Percentiles rank a stretch among this genome's conserved stretches.
Evolutionary conservation across 2,888 invertebrate species (phyloP).

Genomic region (Troglohyphantes excavatus): DNA sequence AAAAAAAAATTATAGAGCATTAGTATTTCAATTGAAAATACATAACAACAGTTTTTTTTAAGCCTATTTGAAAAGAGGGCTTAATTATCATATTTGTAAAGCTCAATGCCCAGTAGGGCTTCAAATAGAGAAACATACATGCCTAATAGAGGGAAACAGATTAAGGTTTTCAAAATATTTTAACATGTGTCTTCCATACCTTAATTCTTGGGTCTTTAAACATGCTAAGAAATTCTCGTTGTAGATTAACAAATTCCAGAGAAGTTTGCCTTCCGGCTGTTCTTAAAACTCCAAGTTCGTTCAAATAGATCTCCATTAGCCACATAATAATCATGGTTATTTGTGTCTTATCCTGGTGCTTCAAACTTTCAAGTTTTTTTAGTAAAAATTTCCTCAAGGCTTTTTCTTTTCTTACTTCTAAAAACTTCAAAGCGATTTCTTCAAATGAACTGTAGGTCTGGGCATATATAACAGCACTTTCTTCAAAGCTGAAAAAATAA

Average conservation of each 20-base stretch:
- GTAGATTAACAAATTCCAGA: conserved; percentile 86
- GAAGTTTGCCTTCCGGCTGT: conserved; percentile 82
- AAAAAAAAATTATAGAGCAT: too few relatives aligned
- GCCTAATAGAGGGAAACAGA: too few relatives aligned
- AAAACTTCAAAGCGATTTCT: conserved; percentile 95
- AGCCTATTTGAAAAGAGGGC: too few relatives aligned
- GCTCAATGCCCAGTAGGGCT: too few relatives aligned
- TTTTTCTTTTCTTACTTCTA: conserved; percentile 90
- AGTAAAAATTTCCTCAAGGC: conserved; percentile 94
- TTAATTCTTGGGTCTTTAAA: conserved; percentile 88
- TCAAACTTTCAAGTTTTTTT: conserved; percentile 89
- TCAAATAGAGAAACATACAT: too few relatives aligned
- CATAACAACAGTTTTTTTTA: too few relatives aligned
- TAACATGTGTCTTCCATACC: conserved; percentile 82
- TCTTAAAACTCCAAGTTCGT: conserved; percentile 90
- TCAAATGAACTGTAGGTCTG: conserved; percentile 96
- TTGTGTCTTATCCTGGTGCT: conserved; percentile 90
- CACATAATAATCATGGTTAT: conserved; percentile 96
- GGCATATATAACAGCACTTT: conserved; percentile 93
- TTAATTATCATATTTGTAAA: too few relatives aligned
- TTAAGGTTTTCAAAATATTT: neutral
- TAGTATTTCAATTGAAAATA: too few relatives aligned
- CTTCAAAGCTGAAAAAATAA: conserved; percentile 85
- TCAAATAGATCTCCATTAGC: conserved; percentile 95
- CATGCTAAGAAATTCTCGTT: conserved; percentile 90